phyloP scores from a whole-genome alignment of 2,888 invertebrate genomes.

The Cephus pulcher region DNA sequence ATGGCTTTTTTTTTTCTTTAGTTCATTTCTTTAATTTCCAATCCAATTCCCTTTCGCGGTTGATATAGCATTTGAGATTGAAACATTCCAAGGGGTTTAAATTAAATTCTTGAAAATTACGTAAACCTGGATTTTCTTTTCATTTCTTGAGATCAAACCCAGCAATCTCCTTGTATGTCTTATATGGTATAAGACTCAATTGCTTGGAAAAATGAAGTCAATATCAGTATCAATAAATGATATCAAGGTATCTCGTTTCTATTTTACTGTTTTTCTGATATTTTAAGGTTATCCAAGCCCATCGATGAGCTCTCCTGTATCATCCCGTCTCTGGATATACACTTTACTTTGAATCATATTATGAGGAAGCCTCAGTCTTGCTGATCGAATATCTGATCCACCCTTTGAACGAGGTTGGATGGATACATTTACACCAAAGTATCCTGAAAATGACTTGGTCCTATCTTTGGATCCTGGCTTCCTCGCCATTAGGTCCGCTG shows the following conservation, averaged over 20 bases:
- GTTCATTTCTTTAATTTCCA: not conserved
- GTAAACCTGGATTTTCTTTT: not conserved
- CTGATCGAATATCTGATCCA: not conserved
- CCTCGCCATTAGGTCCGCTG: not conserved
- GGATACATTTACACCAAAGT: not conserved
- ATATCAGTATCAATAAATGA: no score
- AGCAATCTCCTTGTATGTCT: not conserved
- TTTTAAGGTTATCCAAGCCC: not conserved
- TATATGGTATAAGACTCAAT: not conserved
- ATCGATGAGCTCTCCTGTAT: not conserved
- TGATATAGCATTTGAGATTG: not conserved
- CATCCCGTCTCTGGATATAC: not conserved
- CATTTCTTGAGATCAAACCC: not conserved
- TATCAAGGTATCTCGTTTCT: not conserved
- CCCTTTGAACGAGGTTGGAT: not conserved
- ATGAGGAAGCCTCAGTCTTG: not conserved
- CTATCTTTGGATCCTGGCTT: not conserved
- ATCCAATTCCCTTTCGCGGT: not conserved
- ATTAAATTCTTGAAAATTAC: not conserved
- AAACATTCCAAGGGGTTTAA: not conserved
- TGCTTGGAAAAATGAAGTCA: not conserved
- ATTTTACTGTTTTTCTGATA: not conserved
- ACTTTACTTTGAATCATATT: not conserved
- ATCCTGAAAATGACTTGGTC: not conserved
- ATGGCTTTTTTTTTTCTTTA: not conserved